Evolutionary conservation across 2,888 invertebrate genomes (phyloP).

Genomic region (Ectemnius continuus): DNA sequence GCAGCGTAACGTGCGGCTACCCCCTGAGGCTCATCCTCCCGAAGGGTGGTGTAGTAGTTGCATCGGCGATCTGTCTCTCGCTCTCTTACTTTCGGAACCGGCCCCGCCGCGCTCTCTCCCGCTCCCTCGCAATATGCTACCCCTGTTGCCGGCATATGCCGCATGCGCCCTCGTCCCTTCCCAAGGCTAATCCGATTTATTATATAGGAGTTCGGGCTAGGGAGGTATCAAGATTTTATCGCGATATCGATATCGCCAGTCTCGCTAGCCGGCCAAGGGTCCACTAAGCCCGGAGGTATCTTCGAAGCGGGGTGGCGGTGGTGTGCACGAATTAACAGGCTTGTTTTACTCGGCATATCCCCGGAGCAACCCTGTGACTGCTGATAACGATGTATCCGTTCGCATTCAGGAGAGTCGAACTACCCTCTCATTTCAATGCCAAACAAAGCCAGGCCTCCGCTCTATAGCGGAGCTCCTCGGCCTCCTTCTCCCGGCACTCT

Average conservation of each 20-base stretch:
- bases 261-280: constrained; percentile 51
- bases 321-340: constrained; percentile 70
- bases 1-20: constrained; percentile 61
- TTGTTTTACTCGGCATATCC: constrained; percentile 67
- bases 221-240: constrained; percentile 74
- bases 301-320: constrained; percentile 52
- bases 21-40: constrained; percentile 60
- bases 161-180: constrained; percentile 63
- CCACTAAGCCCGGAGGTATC: constrained; percentile 50
- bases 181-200: constrained; percentile 76
- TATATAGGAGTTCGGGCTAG: constrained; percentile 65
- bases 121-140: constrained; percentile 65
- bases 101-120: neutral
- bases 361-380: constrained; percentile 33
- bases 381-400: constrained; percentile 43
- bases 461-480: too few relatives aligned
- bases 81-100: constrained; percentile 14
- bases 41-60: constrained; percentile 54
- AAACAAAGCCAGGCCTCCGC: neutral
- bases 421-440: constrained; percentile 2
- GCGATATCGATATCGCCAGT: constrained; percentile 70
- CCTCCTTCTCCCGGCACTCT: too few relatives aligned
- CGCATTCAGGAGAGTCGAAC: constrained; percentile 25
- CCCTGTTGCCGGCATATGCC: constrained; percentile 70
- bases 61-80: constrained; percentile 26